Percentiles rank a stretch among this genome's conserved stretches.
These are phyloP conservation scores for Balearica regulorum DNA, from an alignment of 2,797 vertebrate genomes.

Conservation along the genomic window DNA sequence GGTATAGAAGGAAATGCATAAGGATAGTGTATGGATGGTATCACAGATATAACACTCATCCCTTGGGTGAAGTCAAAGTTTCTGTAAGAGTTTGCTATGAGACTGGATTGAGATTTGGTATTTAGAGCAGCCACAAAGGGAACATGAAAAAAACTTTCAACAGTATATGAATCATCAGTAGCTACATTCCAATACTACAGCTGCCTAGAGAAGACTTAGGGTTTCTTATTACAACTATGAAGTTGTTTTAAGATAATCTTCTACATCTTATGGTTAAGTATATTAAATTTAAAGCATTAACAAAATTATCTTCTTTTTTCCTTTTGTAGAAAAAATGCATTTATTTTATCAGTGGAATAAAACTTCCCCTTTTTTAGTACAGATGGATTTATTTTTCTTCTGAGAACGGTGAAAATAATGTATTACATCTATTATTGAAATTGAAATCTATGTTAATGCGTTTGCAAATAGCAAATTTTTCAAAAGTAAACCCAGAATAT, in stretches of 20 bases:
- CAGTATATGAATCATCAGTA: conserved; percentile 21
- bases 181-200: neutral
- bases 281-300: neutral
- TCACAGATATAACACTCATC: neutral
- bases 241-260: conserved; percentile 9
- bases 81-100: neutral
- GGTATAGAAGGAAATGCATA: neutral
- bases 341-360: neutral
- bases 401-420: neutral
- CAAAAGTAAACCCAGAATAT: neutral
- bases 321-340: neutral
- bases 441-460: neutral
- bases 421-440: neutral
- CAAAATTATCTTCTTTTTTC: neutral
- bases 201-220: neutral
- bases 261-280: neutral
- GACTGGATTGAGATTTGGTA: neutral
- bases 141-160: neutral
- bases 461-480: neutral
- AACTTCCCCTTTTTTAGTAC: neutral
- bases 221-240: neutral
- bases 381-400: neutral
- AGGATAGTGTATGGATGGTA: neutral
- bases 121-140: conserved; percentile 37
- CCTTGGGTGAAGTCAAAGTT: neutral